A percentile compares a stretch with the other conserved stretches of the same genome.
Conservation (phyloP, 2,797 vertebrate genomes). For the Mallotus villosus region DNA sequence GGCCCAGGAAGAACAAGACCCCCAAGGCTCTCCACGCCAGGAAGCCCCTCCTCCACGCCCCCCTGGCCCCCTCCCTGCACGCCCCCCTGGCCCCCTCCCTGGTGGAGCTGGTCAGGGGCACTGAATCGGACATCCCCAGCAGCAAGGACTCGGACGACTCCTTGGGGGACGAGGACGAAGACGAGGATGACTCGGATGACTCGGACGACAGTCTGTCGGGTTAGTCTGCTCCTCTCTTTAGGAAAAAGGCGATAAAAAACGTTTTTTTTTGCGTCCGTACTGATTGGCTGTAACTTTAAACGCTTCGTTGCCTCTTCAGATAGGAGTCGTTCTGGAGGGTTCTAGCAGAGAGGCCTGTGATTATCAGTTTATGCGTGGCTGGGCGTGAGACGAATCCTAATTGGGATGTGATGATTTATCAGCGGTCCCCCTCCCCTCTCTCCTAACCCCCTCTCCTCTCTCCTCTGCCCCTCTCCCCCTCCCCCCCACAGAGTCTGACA, state of each 20-base stretch:
- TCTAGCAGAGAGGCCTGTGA: conserved; percentile 9
- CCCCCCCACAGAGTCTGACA: conserved; percentile 83
- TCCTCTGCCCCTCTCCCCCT: neutral
- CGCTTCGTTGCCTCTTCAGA: neutral
- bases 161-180: conserved; percentile 84
- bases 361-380: conserved; percentile 16
- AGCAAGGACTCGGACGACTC: conserved; percentile 93
- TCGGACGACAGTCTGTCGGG: conserved; percentile 92
- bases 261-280: neutral
- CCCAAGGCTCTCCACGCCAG: conserved; percentile 55
- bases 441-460: too few relatives aligned
- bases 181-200: conserved; percentile 79
- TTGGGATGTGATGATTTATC: conserved; percentile 20
- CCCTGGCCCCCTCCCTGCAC: conserved; percentile 49
- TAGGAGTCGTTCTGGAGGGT: conserved; percentile 12
- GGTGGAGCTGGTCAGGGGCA: conserved; percentile 78
- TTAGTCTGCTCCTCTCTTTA: conserved; percentile 45
- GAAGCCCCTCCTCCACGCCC: conserved; percentile 36
- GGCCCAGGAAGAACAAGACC: conserved; percentile 74
- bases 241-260: neutral
- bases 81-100: conserved; percentile 67
- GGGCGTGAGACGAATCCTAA: conserved; percentile 37
- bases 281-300: conserved; percentile 12
- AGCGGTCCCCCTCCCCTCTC: neutral
- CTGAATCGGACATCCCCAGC: conserved; percentile 85